Evolutionary conservation across 2,888 invertebrate genomes (phyloP), one percentile per base, ranked within the genome.

Genomic region (Saturnia japonica): DNA sequence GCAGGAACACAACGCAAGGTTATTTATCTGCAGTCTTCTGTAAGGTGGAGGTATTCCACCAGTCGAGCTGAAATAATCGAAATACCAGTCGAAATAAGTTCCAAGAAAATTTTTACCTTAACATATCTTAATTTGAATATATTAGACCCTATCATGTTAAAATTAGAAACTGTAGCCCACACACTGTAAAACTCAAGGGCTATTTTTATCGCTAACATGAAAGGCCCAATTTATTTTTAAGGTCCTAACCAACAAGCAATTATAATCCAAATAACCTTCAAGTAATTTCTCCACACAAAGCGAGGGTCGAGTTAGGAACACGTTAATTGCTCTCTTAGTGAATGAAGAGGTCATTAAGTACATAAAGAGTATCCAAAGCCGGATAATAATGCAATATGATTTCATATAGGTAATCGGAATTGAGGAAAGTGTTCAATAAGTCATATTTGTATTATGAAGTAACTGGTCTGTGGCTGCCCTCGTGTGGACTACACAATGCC

Each of bases 271-370:
- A 60, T 28, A 6, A 28, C 14, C 57, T 60, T 60, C 57, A 28
- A 28, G 57, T 60, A 60, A 60, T 60, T 60, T 14, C 11, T 60
- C 25, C 57, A 60, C 28, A 60, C 57, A 60, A 60, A 60, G 57
- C 28, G 25, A 60, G 57, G 57, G 14, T 60, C 28, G 57, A 60
- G 9, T 28, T 60, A 60, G 14, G 14, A 16, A n/a, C 11, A 22
- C 57, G n/a, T 60, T 60, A 60, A 60, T 60, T 25, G 28, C 57
- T 60, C 12, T 28, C 57, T 60, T 25, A 25, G 25, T 28, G 28
- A 60, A 60, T 28, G 57, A 60, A 60, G 28, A 60, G 57, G 57
- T 60, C 57, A 60, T 60, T 60, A 28, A 60, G 57, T 60, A 60
- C 22, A 54, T 60, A 28, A 60, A 60, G 28, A 25, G 57, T 60